Conservation (phyloP, 2,797 vertebrate genomes). For the Arctocebus calabarensis region DNA sequence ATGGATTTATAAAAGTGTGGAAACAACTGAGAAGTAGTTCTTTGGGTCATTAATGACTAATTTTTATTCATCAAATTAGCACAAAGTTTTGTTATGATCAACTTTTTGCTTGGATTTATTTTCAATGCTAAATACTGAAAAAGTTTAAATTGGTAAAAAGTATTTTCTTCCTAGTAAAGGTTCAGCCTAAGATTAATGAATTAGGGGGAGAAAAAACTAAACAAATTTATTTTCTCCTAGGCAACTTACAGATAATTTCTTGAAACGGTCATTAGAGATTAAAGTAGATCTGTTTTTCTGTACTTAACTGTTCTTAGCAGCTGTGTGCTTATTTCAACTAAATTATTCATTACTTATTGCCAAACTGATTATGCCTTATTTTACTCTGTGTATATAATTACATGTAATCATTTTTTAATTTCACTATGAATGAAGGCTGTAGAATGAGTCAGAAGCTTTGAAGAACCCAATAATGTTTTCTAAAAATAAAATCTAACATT, state of each 20-base stretch:
- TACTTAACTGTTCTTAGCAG: conserved; percentile 57
- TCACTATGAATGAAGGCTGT: conserved; percentile 49
- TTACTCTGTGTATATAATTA: conserved; percentile 72
- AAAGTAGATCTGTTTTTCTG: conserved; percentile 65
- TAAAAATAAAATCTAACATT: conserved; percentile 59
- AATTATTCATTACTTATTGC: conserved; percentile 74
- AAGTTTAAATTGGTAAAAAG: conserved; percentile 37
- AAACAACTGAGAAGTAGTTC: not conserved
- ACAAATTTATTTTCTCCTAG: conserved; percentile 30
- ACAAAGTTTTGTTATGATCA: conserved; percentile 9
- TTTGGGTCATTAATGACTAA: not conserved
- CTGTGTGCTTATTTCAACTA: conserved; percentile 56
- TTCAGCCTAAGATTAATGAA: conserved; percentile 41
- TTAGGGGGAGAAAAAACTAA: not conserved
- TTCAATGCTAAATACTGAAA: not conserved
- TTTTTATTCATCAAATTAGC: conserved; percentile 40
- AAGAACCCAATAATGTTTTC: conserved; percentile 52
- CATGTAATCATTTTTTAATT: conserved; percentile 20
- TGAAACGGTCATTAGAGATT: conserved; percentile 30
- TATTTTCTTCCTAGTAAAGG: not conserved
- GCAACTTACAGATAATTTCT: conserved; percentile 44
- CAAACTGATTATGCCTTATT: conserved; percentile 67
- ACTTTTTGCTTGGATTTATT: conserved; percentile 31
- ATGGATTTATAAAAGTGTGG: not conserved
- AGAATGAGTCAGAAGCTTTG: conserved; percentile 66